These are phyloP conservation scores for Andrena fulva DNA, from an alignment of 2,888 invertebrate genomes.

Conservation along the genomic window DNA sequence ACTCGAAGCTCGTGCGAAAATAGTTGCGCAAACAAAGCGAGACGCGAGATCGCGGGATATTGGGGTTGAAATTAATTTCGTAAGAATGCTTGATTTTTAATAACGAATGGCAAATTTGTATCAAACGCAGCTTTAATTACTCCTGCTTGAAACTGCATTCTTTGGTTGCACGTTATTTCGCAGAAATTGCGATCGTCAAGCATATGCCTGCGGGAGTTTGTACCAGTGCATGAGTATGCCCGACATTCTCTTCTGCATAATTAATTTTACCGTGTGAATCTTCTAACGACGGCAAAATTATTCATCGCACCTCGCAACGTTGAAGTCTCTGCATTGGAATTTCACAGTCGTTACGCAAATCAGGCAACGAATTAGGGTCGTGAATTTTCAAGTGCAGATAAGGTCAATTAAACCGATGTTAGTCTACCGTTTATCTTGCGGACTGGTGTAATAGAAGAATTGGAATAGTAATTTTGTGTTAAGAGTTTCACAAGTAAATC, in stretches of 20 bases:
- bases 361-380: constrained; percentile 30
- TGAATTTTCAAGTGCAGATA: constrained; percentile 39
- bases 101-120: too few relatives aligned
- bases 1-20: constrained; percentile 27
- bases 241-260: constrained; percentile 52
- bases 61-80: too few relatives aligned
- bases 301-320: constrained; percentile 49
- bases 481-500: too few relatives aligned
- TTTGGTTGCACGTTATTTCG: constrained; percentile 12
- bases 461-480: too few relatives aligned
- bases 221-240: constrained; percentile 35
- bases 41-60: too few relatives aligned
- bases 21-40: constrained; percentile 18
- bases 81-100: too few relatives aligned
- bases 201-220: constrained; percentile 22
- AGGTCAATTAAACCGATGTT: too few relatives aligned
- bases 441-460: too few relatives aligned
- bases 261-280: constrained; percentile 60
- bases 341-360: constrained; percentile 53
- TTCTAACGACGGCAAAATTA: constrained; percentile 59
- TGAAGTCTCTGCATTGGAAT: constrained; percentile 58
- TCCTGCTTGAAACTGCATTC: background rate
- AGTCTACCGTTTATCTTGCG: background rate
- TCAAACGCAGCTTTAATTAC: too few relatives aligned
- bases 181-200: background rate